A percentile compares a stretch with the other conserved stretches of the same genome.
Evolutionary conservation across 2,888 invertebrate genomes (phyloP).

Genomic region (Hyposoter didymator): DNA sequence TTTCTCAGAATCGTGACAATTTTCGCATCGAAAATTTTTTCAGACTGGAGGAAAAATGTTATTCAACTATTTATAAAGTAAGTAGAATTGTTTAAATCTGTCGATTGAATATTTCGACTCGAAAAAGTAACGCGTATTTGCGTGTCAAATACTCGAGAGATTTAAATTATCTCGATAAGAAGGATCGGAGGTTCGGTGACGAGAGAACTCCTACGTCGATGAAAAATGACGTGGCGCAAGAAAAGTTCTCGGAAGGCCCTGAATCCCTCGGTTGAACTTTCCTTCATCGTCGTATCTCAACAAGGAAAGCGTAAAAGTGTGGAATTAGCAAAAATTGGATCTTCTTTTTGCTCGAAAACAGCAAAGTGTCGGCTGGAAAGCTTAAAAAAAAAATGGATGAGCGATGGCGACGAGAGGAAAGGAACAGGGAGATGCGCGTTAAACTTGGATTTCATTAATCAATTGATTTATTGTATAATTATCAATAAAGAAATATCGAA

Average conservation of each 20-base stretch:
- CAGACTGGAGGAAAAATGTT: background rate
- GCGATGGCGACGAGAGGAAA: background rate
- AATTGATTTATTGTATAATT: slow-evolving; percentile 47
- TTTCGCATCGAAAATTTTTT: background rate
- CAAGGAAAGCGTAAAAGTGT: slow-evolving; percentile 39
- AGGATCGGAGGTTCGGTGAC: background rate
- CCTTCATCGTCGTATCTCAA: slow-evolving; percentile 3
- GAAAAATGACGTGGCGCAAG: slow-evolving; percentile 28
- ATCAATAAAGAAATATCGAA: slow-evolving; percentile 49
- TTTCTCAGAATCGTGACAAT: background rate
- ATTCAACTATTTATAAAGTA: background rate
- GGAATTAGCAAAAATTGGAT: slow-evolving; percentile 53
- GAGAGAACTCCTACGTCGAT: slow-evolving; percentile 8
- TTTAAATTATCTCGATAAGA: background rate
- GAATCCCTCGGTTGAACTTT: slow-evolving; percentile 28
- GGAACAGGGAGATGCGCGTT: background rate
- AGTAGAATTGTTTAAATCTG: background rate
- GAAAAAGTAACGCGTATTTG: background rate
- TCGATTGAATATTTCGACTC: background rate
- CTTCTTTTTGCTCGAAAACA: background rate
- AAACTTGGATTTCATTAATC: background rate
- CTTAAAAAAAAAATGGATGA: background rate
- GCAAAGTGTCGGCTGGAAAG: background rate
- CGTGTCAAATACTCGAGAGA: background rate
- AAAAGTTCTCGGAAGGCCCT: slow-evolving; percentile 51